Base-by-base conservation (phyloP, 1,140 invertebrate genomes). In the Chlorops oryzae region DNA sequence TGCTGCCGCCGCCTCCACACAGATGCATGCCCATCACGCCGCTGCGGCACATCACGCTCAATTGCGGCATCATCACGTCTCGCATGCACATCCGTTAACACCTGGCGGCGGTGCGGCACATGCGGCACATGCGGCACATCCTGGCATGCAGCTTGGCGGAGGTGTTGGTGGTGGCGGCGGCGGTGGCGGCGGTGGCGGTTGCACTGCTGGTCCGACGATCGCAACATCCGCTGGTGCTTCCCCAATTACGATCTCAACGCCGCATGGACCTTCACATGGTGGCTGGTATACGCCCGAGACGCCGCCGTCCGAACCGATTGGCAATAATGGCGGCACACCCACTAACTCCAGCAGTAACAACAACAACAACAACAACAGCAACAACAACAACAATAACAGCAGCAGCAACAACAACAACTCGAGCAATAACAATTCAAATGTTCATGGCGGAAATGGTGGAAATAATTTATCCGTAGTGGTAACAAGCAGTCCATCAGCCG, bases 241-340 rank as follows among this genome's bases (percentile, higher is more conserved):
- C 38, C 65, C 65, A 49, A 69, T 65, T 35, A 69, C 65, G 47
- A 69, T 69, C 46, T 58, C 65, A 53, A 69, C 65, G 40, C 65
- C 65, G 1, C 65, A 69, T 40, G 65, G 65, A 21, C 65, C 65
- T 2, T 62, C 63, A 23, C 69, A 72, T 50, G 68, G 69, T 5
- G 68, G 69, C 39, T 72, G 69, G 69, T 71, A 72, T 46, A 70
- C 69, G 6, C 70, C 70, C 23, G 70, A 72, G 52, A 72, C 70
- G 34, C 70, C 70, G 38, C 69, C 70, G 9, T 69, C 61, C 35
- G 67, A 69, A 47, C 70, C 59, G 5, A 52, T 69, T 9, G 44
- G 39, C 4, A 54, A 54, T 35, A 34, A 43, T 21, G 43, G 27
- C 17, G 24, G 23, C 28, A 41, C 34, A 4, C 40, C 40, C 18